phyloP scores from a whole-genome alignment of 2,113 vertebrate genomes.

The Stomatorhinus ivindoensis region DNA sequence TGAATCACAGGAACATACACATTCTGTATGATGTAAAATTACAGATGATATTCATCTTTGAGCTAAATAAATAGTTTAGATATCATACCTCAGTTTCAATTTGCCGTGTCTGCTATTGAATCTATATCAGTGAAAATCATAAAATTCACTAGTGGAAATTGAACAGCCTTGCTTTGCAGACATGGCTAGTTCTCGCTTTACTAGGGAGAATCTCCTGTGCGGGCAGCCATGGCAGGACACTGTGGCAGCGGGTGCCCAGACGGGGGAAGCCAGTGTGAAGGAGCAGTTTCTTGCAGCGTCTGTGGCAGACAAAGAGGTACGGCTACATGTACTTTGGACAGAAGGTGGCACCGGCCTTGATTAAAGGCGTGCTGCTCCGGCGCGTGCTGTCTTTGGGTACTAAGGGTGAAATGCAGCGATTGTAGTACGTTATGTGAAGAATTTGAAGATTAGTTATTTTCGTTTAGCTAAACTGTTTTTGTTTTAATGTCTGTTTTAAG shows the following conservation, averaged over 20 bases:
- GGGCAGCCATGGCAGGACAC: slow-evolving; percentile 36
- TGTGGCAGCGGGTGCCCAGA: not conserved
- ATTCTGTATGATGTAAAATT: not conserved
- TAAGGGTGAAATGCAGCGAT: not conserved
- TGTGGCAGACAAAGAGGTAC: slow-evolving; percentile 41
- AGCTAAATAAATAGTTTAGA: not conserved
- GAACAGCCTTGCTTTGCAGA: not conserved
- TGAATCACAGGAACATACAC: not conserved
- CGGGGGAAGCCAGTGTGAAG: not conserved
- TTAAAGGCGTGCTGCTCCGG: not conserved
- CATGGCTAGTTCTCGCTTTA: not conserved
- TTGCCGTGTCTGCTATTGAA: not conserved
- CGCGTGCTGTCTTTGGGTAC: not conserved
- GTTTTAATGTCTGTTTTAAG: not conserved
- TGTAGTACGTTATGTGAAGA: not conserved
- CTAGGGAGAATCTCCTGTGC: not conserved
- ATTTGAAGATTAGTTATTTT: not conserved
- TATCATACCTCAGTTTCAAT: not conserved
- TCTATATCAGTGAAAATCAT: not conserved
- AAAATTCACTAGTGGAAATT: not conserved
- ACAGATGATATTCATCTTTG: not conserved
- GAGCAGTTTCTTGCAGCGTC: slow-evolving; percentile 50
- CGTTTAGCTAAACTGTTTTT: not conserved
- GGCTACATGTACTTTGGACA: not conserved
- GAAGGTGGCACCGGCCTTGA: not conserved